A percentile compares a stretch with the other conserved stretches of the same genome.
Conservation (phyloP, 2,113 vertebrate genomes). For the Dromaius novaehollandiae region DNA sequence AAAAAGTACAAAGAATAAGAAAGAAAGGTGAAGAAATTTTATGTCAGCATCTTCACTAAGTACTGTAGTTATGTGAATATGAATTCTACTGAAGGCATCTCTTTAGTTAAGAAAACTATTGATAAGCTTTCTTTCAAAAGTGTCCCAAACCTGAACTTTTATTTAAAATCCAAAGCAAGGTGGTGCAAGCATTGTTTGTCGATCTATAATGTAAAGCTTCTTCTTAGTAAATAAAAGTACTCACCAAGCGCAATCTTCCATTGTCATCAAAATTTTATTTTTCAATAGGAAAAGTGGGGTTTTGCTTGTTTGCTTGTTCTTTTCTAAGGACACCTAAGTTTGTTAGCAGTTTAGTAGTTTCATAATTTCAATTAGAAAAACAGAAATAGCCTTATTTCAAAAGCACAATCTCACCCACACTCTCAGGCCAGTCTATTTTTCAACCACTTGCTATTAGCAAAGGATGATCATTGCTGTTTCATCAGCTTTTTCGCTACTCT, state of each 20-base stretch:
- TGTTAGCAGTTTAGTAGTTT: neutral
- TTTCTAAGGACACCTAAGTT: accelerated
- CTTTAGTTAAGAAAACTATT: neutral
- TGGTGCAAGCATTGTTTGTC: accelerated
- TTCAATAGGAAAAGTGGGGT: neutral
- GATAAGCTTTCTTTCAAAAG: neutral
- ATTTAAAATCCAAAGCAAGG: neutral
- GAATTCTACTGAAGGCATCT: neutral
- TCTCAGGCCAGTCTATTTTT: neutral
- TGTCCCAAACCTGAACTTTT: neutral
- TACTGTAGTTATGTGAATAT: accelerated
- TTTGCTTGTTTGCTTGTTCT: neutral
- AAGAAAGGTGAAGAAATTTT: neutral
- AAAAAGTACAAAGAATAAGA: neutral
- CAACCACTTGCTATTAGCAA: neutral
- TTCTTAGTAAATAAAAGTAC: neutral
- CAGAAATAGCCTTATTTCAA: neutral
- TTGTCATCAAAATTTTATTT: neutral
- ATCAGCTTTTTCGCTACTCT: neutral
- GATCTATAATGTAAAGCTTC: neutral
- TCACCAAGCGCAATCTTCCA: neutral
- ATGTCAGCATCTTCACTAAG: neutral
- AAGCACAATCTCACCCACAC: neutral
- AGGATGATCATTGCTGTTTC: neutral
- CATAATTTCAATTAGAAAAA: neutral